These are phyloP conservation scores for Melikaiella ostensackeni DNA, from an alignment of 2,888 invertebrate species.

Conservation along the genomic window DNA sequence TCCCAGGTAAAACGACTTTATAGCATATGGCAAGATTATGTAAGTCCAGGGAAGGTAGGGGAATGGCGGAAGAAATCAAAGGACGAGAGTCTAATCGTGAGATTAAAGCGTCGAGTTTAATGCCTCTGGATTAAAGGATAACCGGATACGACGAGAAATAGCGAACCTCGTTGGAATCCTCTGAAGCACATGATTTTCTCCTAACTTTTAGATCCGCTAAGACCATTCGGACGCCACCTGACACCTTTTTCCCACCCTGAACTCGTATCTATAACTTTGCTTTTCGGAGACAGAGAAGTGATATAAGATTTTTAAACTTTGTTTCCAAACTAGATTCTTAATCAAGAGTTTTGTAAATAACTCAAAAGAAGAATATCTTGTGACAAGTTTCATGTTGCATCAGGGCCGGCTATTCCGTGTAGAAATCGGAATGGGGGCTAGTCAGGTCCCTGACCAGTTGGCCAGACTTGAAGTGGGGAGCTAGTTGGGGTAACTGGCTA, in stretches of 20 bases:
- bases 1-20: neutral
- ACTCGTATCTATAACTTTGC: conserved; percentile 6
- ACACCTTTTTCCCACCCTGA: neutral
- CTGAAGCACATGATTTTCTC: conserved; percentile 55
- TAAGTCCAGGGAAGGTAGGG: neutral
- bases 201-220: conserved; percentile 61
- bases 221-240: conserved; percentile 37
- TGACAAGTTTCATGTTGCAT: too few species aligned
- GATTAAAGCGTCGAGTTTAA: conserved; percentile 61
- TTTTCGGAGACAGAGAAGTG: neutral
- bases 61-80: conserved; percentile 57
- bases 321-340: neutral
- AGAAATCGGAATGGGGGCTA: too few species aligned
- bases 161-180: conserved; percentile 53
- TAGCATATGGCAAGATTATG: neutral
- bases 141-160: conserved; percentile 57
- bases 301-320: neutral
- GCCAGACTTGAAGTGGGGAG: too few species aligned
- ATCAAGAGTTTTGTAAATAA: neutral
- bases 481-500: too few species aligned
- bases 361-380: neutral
- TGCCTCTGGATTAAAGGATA: conserved; percentile 63
- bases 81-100: conserved; percentile 57
- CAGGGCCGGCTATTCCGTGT: too few species aligned
- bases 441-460: too few species aligned